Conservation (phyloP, 2,797 vertebrate species). For the Bradypodion ventrale region DNA sequence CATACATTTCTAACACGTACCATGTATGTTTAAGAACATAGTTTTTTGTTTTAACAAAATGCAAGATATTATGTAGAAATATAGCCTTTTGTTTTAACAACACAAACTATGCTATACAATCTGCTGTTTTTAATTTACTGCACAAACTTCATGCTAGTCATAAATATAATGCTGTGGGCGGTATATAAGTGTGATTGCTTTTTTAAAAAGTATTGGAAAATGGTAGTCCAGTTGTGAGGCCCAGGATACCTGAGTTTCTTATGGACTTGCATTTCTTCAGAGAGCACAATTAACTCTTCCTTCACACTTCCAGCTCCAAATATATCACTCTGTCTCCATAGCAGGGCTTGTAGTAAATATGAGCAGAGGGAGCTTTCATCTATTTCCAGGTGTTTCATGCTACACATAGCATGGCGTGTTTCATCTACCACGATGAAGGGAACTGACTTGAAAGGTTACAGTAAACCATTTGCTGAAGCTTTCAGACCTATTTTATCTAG, state of each 20-base stretch:
- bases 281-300: conserved; percentile 34
- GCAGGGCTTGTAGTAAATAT: conserved; percentile 36
- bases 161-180: background rate
- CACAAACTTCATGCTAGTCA: background rate
- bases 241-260: background rate
- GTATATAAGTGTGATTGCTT: no score
- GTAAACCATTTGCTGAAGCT: background rate
- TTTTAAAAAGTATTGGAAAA: background rate
- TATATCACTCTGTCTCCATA: conserved; percentile 7
- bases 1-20: no score
- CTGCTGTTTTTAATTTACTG: background rate
- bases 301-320: conserved; percentile 24
- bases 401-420: conserved; percentile 21
- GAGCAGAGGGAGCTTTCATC: conserved; percentile 30
- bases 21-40: no score
- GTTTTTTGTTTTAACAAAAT: no score
- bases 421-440: conserved; percentile 33
- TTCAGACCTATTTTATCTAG: background rate
- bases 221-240: background rate
- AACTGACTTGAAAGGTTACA: conserved; percentile 34
- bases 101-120: background rate
- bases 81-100: background rate
- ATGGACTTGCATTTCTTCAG: conserved; percentile 8
- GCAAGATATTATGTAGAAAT: no score
- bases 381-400: conserved; percentile 37